Conservation (phyloP, 2,797 vertebrate genomes). For the Sphaeramia orbicularis region DNA sequence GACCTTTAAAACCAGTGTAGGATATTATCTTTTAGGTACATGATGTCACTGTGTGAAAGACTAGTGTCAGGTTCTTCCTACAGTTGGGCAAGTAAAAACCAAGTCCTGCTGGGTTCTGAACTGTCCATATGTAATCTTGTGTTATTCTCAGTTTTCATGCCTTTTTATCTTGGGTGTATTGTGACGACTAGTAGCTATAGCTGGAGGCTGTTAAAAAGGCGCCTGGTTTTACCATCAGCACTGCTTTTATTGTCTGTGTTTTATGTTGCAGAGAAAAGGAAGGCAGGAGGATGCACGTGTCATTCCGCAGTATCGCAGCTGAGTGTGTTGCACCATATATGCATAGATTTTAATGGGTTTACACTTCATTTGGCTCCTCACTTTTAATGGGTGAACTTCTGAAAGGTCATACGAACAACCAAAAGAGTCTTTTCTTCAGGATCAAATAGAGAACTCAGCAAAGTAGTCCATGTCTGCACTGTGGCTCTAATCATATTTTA, state of each 20-base stretch:
- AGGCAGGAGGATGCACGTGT: slow-evolving; percentile 40
- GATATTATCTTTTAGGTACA: background rate
- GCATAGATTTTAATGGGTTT: slow-evolving; percentile 27
- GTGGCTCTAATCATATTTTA: background rate
- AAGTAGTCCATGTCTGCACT: background rate
- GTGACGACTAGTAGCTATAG: slow-evolving; percentile 56
- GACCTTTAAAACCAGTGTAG: slow-evolving; percentile 9
- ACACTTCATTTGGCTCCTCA: background rate
- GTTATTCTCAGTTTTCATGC: slow-evolving; percentile 47
- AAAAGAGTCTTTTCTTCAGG: background rate
- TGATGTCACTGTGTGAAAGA: slow-evolving; percentile 29
- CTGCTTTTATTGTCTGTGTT: slow-evolving; percentile 35
- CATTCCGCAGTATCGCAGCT: slow-evolving; percentile 46
- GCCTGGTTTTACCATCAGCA: slow-evolving; percentile 31
- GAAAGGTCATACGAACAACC: background rate
- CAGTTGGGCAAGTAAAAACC: slow-evolving; percentile 64
- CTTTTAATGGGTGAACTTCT: background rate
- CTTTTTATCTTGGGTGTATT: slow-evolving; percentile 40
- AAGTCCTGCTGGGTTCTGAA: slow-evolving; percentile 42
- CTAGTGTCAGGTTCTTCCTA: slow-evolving; percentile 30
- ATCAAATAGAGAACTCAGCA: background rate
- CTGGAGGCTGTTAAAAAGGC: slow-evolving; percentile 48
- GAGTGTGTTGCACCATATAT: slow-evolving; percentile 29
- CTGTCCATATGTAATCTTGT: slow-evolving; percentile 34
- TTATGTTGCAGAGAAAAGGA: slow-evolving; percentile 41